These are phyloP conservation scores for Aphelenchoides fujianensis DNA, from an alignment of 1,140 invertebrate species.

Conservation along the genomic window DNA sequence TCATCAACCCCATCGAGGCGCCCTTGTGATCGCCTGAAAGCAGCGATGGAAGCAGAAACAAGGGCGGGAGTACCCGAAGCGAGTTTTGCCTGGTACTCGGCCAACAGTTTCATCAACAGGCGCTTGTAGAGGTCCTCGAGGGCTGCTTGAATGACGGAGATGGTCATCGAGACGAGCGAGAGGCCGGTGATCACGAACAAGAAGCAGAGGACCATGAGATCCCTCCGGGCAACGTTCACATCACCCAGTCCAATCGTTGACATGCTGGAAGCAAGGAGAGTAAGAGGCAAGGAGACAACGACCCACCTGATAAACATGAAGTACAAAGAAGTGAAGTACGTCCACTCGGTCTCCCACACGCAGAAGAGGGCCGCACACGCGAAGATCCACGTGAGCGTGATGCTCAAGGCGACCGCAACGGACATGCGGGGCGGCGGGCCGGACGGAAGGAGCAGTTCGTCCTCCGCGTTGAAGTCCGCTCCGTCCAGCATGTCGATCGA, in stretches of 20 bases:
- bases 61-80: slow-evolving; percentile 55
- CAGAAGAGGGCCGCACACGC: slow-evolving; percentile 56
- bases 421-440: slow-evolving; percentile 50
- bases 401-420: slow-evolving; percentile 51
- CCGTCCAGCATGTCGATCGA: slow-evolving; percentile 15
- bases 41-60: too few relatives aligned
- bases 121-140: slow-evolving; percentile 58
- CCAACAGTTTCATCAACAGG: slow-evolving; percentile 56
- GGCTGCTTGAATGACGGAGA: slow-evolving; percentile 60
- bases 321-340: slow-evolving; percentile 52
- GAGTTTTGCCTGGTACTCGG: slow-evolving; percentile 61
- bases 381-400: slow-evolving; percentile 60
- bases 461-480: slow-evolving; percentile 20
- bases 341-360: slow-evolving; percentile 62
- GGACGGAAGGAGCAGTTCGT: slow-evolving; percentile 10
- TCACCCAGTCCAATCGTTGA: slow-evolving; percentile 52
- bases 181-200: slow-evolving; percentile 61
- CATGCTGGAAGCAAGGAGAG: slow-evolving; percentile 10
- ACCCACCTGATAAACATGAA: slow-evolving; percentile 60
- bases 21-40: slow-evolving; percentile 51
- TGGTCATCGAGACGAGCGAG: slow-evolving; percentile 59
- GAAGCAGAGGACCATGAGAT: slow-evolving; percentile 60
- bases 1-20: slow-evolving; percentile 62
- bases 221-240: slow-evolving; percentile 26
- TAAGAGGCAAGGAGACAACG: slow-evolving; percentile 3